Percentiles rank a stretch among this genome's conserved stretches.
Conservation (phyloP, 2,113 vertebrate species). For the Oreamnos americanus region DNA sequence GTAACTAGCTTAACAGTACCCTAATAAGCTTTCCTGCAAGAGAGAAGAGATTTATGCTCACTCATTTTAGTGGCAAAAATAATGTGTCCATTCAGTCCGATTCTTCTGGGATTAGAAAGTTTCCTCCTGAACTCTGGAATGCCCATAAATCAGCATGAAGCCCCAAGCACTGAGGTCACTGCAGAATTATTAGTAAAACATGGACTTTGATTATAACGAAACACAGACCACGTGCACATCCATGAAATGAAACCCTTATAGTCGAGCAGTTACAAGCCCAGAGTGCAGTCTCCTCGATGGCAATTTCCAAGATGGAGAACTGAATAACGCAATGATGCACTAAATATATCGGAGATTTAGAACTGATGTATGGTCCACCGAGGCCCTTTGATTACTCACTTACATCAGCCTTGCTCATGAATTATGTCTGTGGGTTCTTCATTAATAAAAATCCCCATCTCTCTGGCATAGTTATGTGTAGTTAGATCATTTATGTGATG, state of each 20-base stretch:
- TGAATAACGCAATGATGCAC: background rate
- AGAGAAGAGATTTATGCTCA: background rate
- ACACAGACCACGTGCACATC: background rate
- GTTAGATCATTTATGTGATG: slow-evolving; percentile 67
- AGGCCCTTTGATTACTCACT: slow-evolving; percentile 54
- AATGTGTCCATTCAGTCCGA: background rate
- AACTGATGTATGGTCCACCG: background rate
- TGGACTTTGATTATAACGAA: background rate
- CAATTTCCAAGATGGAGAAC: slow-evolving; percentile 35
- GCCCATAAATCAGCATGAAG: background rate
- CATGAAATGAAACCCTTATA: background rate
- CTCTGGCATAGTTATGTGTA: slow-evolving; percentile 57
- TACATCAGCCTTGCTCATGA: slow-evolving; percentile 37
- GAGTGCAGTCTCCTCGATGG: background rate
- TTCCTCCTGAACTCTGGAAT: slow-evolving; percentile 12
- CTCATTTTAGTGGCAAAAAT: background rate
- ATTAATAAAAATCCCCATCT: slow-evolving; percentile 71
- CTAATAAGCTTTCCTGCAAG: background rate
- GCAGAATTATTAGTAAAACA: slow-evolving; percentile 1
- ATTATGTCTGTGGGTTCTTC: slow-evolving; percentile 66
- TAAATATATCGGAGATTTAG: slow-evolving; percentile 19
- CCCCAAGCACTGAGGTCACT: background rate
- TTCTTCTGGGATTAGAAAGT: background rate
- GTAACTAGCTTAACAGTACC: background rate
- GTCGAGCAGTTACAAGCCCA: background rate